A percentile compares a stretch with the other conserved stretches of the same genome.
Conservation (phyloP, 2,797 vertebrate genomes). For the Diglossa cyanea region DNA sequence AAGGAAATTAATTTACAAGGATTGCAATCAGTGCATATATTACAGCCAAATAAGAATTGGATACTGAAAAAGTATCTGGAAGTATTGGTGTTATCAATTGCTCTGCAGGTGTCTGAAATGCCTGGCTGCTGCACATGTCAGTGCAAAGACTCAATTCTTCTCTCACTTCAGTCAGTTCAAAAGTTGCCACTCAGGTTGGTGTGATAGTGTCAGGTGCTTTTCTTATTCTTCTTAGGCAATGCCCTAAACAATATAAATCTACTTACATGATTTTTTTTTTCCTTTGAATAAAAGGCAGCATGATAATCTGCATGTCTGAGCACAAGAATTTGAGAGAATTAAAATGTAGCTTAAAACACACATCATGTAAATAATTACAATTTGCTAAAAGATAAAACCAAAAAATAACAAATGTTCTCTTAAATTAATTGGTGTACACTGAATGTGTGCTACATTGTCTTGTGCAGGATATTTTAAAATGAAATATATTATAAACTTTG, state of each 20-base stretch:
- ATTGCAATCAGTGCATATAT: background rate
- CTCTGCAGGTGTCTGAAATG: background rate
- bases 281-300: background rate
- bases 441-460: background rate
- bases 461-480: constrained; percentile 17
- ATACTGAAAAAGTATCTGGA: background rate
- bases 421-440: background rate
- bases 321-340: background rate
- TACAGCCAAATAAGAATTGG: background rate
- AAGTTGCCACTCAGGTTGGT: background rate
- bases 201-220: background rate
- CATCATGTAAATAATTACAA: constrained; percentile 1
- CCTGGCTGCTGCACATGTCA: background rate
- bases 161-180: background rate
- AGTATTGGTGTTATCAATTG: background rate
- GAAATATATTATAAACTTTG: constrained; percentile 19
- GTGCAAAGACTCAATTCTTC: background rate
- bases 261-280: background rate
- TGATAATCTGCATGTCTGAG: background rate
- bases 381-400: background rate
- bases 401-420: constrained; percentile 23
- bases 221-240: background rate
- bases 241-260: background rate
- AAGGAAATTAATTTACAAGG: background rate
- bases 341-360: background rate